Base-by-base conservation (phyloP, 23 tunicate genomes). In the Styela clava region DNA sequence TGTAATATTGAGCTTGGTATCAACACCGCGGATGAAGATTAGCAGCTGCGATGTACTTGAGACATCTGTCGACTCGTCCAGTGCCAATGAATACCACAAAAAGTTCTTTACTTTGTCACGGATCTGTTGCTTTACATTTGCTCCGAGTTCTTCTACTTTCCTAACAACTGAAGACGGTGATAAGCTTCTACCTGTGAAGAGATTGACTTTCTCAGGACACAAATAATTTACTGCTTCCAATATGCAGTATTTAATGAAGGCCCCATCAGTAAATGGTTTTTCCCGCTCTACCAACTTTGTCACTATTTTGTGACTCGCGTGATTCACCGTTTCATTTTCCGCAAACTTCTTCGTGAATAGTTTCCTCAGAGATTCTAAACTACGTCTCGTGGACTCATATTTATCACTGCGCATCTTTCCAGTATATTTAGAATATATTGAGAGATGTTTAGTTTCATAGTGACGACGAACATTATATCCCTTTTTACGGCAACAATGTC, bases 211-310 rank as follows among this genome's bases (percentile, higher is more conserved):
- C 44, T 83, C 44, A 36, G 86, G 86, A 83, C 79, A 71, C 81
- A 61, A 74, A 0, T 83, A 34, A 51, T 83, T 52, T 44, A 2
- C 81, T 74, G 81, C 74, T 51, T 83, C 87, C 81, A 74, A 63
- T 62, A 83, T 74, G 64, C 87, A 83, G 64, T 83, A 2, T 83
- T 83, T 83, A 23, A 83, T 51, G 62, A 69, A 83, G 52, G 31
- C 74, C 3, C 73, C 87, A 83, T 74, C 87, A 83, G 81, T 73
- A 34, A 83, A 83, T 2, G 87, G 87, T 61, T 83, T 83, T 74
- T 81, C 81, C 35, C 62, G 81, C 34, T 83, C 81, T 51, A 74
- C 74, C 7, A 44, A 5, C 56, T 74, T 83, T 74, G 74, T n/a
- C 32, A 74, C 81, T 31, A 83, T 61, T 74, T 74, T 83, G 64